Base-by-base conservation (phyloP, 2,797 vertebrate species). In the Muscicapa comitata region DNA sequence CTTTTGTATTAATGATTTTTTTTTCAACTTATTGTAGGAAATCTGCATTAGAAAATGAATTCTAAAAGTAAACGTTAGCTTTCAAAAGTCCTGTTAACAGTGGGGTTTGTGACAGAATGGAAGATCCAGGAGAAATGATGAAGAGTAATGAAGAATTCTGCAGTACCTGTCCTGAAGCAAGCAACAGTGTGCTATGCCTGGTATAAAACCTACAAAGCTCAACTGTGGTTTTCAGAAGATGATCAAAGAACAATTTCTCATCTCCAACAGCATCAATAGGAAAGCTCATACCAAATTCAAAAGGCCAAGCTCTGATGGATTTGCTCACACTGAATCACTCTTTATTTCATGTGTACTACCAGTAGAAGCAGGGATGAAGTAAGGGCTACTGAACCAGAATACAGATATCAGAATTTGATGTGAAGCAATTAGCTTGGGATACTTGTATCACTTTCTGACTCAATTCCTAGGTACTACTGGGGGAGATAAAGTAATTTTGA, bases 261-360 rank as follows among this genome's bases (percentile, higher is more conserved):
- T 75, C 38, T 88, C 61, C 89, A 89, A 23, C 28, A 31, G 73
- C 6, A 0, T 80, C 84, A 72, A 86, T 38, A 72, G 50, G 37
- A 93, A 93, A 91, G 89, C 70, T 91, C 79, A 66, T 24, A 38
- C 40, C 45, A 86, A 66, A 94, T 94, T 91, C 84, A 86, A 95
- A 80, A 91, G 72, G 86, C 57, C 87, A 91, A 58, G 92, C 77
- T 94, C 78, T 93, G 94, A 74, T 0, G 4, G 37, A 26, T 93
- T 86, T 86, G 51, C 79, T 80, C 68, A 55, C 68, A 77, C 37
- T 83, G 88, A 88, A 93, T 91, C 75, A 47, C 47, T 61, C 67
- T 35, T 61, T 74, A 66, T 74, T 91, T 80, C 47, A 37, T 35
- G 20, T 62, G 57, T 24, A 80, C 50, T 79, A 85, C 61, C 78